phyloP scores from a whole-genome alignment of 2,888 invertebrate genomes.

The Scaptomyza cyrtandrae region DNA sequence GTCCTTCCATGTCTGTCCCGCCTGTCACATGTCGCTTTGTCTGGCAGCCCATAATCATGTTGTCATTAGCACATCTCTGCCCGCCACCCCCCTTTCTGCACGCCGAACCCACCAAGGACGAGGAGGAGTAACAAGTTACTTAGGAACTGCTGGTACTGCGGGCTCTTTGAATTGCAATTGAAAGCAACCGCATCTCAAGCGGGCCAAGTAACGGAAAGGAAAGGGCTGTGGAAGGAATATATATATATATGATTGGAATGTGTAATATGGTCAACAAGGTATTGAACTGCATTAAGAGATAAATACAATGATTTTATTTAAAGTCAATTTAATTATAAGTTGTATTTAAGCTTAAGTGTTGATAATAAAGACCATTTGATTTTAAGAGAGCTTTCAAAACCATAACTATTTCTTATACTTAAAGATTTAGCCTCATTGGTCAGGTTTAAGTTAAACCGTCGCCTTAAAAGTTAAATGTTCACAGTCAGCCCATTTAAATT shows the following conservation, averaged over 20 bases:
- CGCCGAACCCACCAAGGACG: slow-evolving; percentile 27
- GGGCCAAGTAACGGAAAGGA: too few species aligned
- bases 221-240: too few species aligned
- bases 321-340: too few species aligned
- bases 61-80: slow-evolving; percentile 67
- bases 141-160: slow-evolving; percentile 40
- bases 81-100: slow-evolving; percentile 13
- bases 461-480: slow-evolving; percentile 13
- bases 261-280: not conserved
- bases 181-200: slow-evolving; percentile 19
- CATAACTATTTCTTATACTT: too few species aligned
- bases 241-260: not conserved
- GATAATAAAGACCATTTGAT: too few species aligned
- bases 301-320: too few species aligned
- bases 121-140: slow-evolving; percentile 16
- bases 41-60: slow-evolving; percentile 68
- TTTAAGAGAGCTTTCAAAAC: too few species aligned
- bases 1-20: slow-evolving; percentile 27
- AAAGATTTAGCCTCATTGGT: not conserved
- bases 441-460: slow-evolving; percentile 1
- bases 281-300: not conserved
- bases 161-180: slow-evolving; percentile 28
- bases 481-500: slow-evolving; percentile 59
- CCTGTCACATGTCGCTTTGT: slow-evolving; percentile 43
- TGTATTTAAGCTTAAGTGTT: too few species aligned